Percentiles rank a stretch among this genome's conserved stretches.
These are phyloP conservation scores for Psittacula derbiana DNA, from an alignment of 2,797 vertebrate species.

Conservation along the genomic window DNA sequence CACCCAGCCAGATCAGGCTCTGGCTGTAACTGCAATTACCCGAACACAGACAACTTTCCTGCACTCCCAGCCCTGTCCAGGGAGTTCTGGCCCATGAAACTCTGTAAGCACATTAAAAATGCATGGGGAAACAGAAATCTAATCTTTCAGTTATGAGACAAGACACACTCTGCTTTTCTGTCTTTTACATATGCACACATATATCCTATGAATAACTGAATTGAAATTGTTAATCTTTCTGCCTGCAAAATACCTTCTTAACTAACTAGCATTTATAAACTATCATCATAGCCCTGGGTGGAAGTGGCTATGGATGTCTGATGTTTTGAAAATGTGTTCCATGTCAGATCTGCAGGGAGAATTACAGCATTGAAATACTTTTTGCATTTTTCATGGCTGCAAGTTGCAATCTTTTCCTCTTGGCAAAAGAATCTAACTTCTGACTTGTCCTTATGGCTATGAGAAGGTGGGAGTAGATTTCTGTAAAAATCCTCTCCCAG, in stretches of 20 bases:
- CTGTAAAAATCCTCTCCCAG: background rate
- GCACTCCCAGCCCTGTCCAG: background rate
- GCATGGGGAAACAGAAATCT: background rate
- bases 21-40: background rate
- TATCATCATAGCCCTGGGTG: background rate
- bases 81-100: background rate
- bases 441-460: background rate
- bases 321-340: background rate
- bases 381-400: background rate
- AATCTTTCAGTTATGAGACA: background rate
- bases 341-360: background rate
- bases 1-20: background rate
- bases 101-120: background rate
- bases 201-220: background rate
- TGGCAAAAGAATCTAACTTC: background rate
- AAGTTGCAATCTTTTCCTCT: background rate
- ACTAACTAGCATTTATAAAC: background rate
- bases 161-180: background rate
- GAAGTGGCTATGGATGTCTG: background rate
- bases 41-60: background rate
- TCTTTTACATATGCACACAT: background rate
- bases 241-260: background rate
- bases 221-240: background rate
- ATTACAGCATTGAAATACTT: background rate
- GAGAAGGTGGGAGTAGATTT: background rate